Percentiles rank a stretch among this genome's conserved stretches.
phyloP scores from a whole-genome alignment of 2,888 invertebrate genomes.

The Hypselothyrea guttata region DNA sequence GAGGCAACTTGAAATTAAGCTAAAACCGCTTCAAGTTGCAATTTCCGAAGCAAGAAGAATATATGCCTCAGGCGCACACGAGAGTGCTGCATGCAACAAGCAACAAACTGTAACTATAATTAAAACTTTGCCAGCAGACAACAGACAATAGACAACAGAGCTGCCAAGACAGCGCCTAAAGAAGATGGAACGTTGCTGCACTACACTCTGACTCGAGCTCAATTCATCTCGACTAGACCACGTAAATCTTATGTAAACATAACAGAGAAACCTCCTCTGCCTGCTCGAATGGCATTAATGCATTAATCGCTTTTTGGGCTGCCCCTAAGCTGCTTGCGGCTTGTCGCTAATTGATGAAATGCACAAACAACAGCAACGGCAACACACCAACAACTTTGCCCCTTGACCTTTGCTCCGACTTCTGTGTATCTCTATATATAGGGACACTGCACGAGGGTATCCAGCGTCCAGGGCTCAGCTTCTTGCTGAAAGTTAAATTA shows the following conservation, averaged over 20 bases:
- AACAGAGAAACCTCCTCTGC: background rate
- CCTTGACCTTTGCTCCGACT: slow-evolving; percentile 30
- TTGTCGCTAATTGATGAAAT: slow-evolving; percentile 60
- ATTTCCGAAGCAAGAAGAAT: slow-evolving; percentile 67
- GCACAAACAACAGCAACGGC: slow-evolving; percentile 25
- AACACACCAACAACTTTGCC: background rate
- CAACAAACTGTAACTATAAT: slow-evolving; percentile 65
- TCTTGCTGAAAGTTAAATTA: slow-evolving; percentile 57
- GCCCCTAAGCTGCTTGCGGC: slow-evolving; percentile 50
- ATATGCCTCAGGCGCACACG: slow-evolving; percentile 48
- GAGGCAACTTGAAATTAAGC: slow-evolving; percentile 66
- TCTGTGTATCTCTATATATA: no score
- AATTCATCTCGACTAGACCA: background rate
- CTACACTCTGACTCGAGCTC: background rate
- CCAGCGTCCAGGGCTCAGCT: background rate
- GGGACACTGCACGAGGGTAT: no score
- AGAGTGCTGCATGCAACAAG: slow-evolving; percentile 11
- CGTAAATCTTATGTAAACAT: slow-evolving; percentile 28
- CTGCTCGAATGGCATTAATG: slow-evolving; percentile 53
- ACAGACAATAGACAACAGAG: slow-evolving; percentile 9
- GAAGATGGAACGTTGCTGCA: background rate
- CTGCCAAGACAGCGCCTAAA: background rate
- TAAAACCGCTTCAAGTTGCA: slow-evolving; percentile 73
- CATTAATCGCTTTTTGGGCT: slow-evolving; percentile 58
- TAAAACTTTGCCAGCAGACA: slow-evolving; percentile 57